Evolutionary conservation across 1,140 invertebrate species (phyloP).

Genomic region (Drosophila chauvacae): DNA sequence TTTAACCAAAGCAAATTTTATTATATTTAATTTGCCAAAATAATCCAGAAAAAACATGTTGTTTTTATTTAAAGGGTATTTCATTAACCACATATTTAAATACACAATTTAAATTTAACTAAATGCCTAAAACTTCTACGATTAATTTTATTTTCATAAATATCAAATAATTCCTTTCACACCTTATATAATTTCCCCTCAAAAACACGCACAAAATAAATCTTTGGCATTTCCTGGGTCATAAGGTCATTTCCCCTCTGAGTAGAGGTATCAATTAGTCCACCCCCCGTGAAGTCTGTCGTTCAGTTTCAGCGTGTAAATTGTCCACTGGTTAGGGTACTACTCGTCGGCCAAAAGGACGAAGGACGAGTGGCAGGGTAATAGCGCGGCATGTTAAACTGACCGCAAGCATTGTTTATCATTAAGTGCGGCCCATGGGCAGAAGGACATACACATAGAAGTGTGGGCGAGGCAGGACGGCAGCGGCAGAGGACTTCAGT

Average conservation of each 20-base stretch:
- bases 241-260: neutral
- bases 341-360: neutral
- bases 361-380: constrained; percentile 60
- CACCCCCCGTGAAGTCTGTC: constrained; percentile 20
- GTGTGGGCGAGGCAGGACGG: constrained; percentile 2
- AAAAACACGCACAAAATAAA: neutral
- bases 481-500: neutral
- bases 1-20: too few relatives aligned
- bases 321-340: constrained; percentile 72
- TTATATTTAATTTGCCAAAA: too few relatives aligned
- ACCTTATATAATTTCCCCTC: neutral
- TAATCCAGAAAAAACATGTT: too few relatives aligned
- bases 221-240: neutral
- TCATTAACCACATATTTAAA: too few relatives aligned
- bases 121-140: neutral
- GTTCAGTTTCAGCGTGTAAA: constrained; percentile 74
- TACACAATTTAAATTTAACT: too few relatives aligned
- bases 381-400: constrained; percentile 83
- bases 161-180: neutral
- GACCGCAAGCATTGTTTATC: constrained; percentile 84
- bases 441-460: constrained; percentile 14
- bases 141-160: neutral
- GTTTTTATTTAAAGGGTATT: too few relatives aligned
- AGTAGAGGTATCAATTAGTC: constrained; percentile 39
- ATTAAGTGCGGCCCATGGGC: constrained; percentile 63